Base-by-base conservation (phyloP, 2,888 invertebrate species). In the Atherix ibis region DNA sequence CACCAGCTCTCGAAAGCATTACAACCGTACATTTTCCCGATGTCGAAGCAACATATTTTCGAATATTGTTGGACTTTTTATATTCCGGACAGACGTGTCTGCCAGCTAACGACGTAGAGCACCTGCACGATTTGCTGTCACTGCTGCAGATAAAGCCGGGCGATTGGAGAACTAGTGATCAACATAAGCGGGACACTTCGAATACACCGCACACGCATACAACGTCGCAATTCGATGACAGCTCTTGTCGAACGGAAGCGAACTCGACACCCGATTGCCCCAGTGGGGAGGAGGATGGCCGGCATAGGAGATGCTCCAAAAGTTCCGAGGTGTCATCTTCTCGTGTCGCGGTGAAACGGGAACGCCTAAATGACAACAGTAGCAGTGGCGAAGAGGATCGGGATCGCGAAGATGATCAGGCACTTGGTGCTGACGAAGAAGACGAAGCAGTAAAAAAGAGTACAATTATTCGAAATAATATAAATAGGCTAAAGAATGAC, bases 1-100 rank as follows among this genome's bases (percentile, higher is more conserved):
- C 73, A 35, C 76, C 75, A 39, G 65, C 73, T 37, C 67, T 71
- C 48, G 74, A 77, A 53, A 75, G 73, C 50, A 72, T 76, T 40
- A 74, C 76, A 50, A 82, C 82, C 41, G 80, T 87, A 43, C 82
- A 85, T 57, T 76, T 87, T 57, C 84, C 85, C 32, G 85, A 82
- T 49, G 78, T 85, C 42, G 76, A 70, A 58, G 80, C 76, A 51
- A 71, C 73, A 41, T 80, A 84, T 52, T 75, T 85, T 65, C 73
- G 75, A 58, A 80, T 81, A 60, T 70, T 85, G 48, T 70, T 87
- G 50, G 79, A 84, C 52, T 85, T 85, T 57, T 63, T 85, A 36
- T 87, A 87, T 59, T 82, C 83, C 48, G 85, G 85, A 38, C 83
- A 85, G 64, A 82, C 83, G 43, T 61, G 59, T 44, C 58, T 62